Conservation (phyloP, 1,140 invertebrate genomes). For the Drosophila hydei region DNA sequence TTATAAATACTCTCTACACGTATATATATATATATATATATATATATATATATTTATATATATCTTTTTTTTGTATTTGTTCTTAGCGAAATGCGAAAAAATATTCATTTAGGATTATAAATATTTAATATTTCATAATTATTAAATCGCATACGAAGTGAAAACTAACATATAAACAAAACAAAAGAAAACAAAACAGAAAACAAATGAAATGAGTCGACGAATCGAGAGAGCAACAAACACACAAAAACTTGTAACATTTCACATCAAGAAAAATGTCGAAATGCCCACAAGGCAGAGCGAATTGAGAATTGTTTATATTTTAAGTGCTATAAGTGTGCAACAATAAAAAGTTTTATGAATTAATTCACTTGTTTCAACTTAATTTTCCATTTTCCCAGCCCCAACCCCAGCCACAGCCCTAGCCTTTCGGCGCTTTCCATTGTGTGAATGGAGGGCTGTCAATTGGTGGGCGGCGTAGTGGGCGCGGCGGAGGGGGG, state of each 20-base stretch:
- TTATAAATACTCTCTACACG: conserved; percentile 20
- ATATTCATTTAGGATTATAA: conserved; percentile 32
- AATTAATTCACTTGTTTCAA: conserved; percentile 47
- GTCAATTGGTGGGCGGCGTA: conserved; percentile 2
- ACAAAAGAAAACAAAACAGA: not conserved
- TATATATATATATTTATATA: no score
- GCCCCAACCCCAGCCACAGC: no score
- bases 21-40: no score
- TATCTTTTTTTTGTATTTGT: conserved; percentile 35
- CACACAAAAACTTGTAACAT: conserved; percentile 4
- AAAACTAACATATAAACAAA: conserved; percentile 19
- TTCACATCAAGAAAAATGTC: not conserved
- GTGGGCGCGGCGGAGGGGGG: not conserved
- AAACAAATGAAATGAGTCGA: conserved; percentile 1
- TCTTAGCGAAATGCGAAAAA: conserved; percentile 37
- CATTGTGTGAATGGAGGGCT: conserved; percentile 33
- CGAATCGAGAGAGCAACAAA: conserved; percentile 5
- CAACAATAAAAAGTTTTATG: conserved; percentile 61
- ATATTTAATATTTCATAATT: conserved; percentile 41
- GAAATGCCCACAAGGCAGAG: conserved; percentile 12
- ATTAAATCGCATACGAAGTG: conserved; percentile 26
- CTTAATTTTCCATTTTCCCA: conserved; percentile 30
- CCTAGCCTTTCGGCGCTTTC: no score
- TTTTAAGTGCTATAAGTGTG: conserved; percentile 61
- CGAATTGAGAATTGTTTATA: conserved; percentile 47